Evolutionary conservation across 2,888 invertebrate genomes (phyloP).

Genomic region (Bibio marci): DNA sequence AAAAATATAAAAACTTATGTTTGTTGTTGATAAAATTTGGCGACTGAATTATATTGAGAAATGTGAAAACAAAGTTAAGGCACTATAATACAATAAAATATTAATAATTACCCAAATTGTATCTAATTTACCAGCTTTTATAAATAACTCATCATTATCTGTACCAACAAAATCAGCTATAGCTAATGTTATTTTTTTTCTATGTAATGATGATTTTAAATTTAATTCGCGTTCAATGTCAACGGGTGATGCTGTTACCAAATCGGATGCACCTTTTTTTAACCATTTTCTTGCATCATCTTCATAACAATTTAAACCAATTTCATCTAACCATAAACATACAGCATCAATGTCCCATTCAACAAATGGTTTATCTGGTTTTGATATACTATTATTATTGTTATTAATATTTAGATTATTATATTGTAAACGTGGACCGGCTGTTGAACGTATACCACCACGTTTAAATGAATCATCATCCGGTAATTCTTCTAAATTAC

Average conservation of each 20-base stretch:
- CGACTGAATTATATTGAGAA: too few species aligned
- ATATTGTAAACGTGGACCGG: slow-evolving; percentile 51
- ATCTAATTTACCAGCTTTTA: slow-evolving; percentile 46
- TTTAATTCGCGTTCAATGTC: slow-evolving; percentile 82
- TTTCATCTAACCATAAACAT: slow-evolving; percentile 60
- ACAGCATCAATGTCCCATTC: slow-evolving; percentile 69
- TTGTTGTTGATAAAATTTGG: too few species aligned
- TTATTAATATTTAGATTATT: slow-evolving; percentile 15
- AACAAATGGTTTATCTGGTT: slow-evolving; percentile 45
- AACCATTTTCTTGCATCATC: slow-evolving; percentile 71
- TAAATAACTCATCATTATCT: slow-evolving; percentile 31
- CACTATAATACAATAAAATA: too few species aligned
- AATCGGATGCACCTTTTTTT: slow-evolving; percentile 51
- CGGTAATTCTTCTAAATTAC: slow-evolving; percentile 45
- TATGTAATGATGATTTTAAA: slow-evolving; percentile 69
- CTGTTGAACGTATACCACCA: slow-evolving; percentile 56
- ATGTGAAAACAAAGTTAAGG: too few species aligned
- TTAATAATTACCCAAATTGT: slow-evolving; percentile 42
- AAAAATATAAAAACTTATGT: too few species aligned
- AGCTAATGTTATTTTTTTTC: slow-evolving; percentile 77
- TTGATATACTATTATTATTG: slow-evolving; percentile 4
- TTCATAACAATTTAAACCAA: slow-evolving; percentile 54
- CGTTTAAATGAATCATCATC: slow-evolving; percentile 38
- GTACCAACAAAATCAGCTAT: slow-evolving; percentile 37
- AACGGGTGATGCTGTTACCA: slow-evolving; percentile 58